These are phyloP conservation scores for Lytechinus pictus DNA, from an alignment of 35 echinoderm and acorn worm species.

Conservation along the genomic window DNA sequence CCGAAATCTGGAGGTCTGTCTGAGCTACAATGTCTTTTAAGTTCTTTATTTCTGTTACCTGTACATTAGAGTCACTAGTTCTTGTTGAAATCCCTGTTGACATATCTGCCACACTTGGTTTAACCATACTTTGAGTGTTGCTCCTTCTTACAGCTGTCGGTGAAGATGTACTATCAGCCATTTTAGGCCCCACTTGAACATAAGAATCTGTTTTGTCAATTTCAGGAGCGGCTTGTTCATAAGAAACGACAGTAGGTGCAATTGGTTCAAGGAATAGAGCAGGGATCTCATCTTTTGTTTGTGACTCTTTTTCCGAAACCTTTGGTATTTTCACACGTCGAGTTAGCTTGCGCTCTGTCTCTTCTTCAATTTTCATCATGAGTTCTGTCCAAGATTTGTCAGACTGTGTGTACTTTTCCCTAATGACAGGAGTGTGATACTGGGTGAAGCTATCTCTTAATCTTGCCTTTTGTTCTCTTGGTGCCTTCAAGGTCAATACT, in stretches of 20 bases:
- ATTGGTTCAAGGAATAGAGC: neutral
- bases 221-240: neutral
- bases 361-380: constrained; percentile 40
- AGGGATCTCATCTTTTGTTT: constrained; percentile 40
- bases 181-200: neutral
- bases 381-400: constrained; percentile 47
- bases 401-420: constrained; percentile 7
- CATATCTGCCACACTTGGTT: neutral
- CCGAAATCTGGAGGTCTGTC: neutral
- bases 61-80: neutral
- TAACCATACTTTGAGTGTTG: neutral
- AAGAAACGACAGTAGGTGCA: neutral
- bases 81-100: neutral
- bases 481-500: constrained; percentile 38
- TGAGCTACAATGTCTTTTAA: neutral
- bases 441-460: constrained; percentile 12
- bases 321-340: constrained; percentile 20
- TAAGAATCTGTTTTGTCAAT: neutral
- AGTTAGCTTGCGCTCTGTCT: constrained; percentile 21
- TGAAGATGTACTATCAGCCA: constrained; percentile 3
- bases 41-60: neutral
- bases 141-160: neutral
- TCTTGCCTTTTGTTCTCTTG: neutral
- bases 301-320: neutral
- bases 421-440: neutral